Conservation (phyloP, 2,113 vertebrate genomes). For the Seriola dumerili region DNA sequence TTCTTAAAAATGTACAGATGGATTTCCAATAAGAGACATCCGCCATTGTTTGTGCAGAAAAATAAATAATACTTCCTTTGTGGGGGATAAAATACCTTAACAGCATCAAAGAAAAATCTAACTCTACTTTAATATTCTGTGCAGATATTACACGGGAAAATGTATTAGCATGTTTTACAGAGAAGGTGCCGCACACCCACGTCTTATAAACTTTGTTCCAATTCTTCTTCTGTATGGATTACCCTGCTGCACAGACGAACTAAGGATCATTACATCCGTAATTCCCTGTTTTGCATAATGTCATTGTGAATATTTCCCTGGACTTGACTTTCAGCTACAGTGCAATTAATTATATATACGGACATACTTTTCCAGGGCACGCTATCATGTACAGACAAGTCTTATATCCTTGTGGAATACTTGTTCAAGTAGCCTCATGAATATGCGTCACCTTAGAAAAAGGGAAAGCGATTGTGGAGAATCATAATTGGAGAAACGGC, state of each 20-base stretch:
- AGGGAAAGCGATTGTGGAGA: constrained; percentile 30
- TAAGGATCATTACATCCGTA: constrained; percentile 69
- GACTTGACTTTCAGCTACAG: constrained; percentile 62
- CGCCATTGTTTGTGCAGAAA: constrained; percentile 23
- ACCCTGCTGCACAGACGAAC: constrained; percentile 33
- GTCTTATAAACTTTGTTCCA: constrained; percentile 37
- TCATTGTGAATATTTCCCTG: constrained; percentile 58
- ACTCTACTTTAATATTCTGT: neutral
- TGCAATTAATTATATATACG: constrained; percentile 63
- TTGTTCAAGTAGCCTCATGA: constrained; percentile 56
- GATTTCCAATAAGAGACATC: constrained; percentile 63
- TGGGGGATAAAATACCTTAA: constrained; percentile 26
- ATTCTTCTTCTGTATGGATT: constrained; percentile 48
- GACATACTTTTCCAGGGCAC: constrained; percentile 41
- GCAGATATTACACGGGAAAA: constrained; percentile 7
- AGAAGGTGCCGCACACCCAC: constrained; percentile 16
- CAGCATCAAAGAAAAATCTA: constrained; percentile 26
- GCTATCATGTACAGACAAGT: constrained; percentile 42
- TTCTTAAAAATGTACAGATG: constrained; percentile 61
- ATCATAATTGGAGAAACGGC: constrained; percentile 57
- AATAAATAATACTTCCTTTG: constrained; percentile 43
- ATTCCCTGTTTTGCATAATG: constrained; percentile 75
- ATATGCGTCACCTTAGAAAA: constrained; percentile 61
- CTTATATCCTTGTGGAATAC: constrained; percentile 27
- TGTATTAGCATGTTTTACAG: constrained; percentile 27